phyloP scores from a whole-genome alignment of 1,140 invertebrate species.

The Capitella teleta region DNA sequence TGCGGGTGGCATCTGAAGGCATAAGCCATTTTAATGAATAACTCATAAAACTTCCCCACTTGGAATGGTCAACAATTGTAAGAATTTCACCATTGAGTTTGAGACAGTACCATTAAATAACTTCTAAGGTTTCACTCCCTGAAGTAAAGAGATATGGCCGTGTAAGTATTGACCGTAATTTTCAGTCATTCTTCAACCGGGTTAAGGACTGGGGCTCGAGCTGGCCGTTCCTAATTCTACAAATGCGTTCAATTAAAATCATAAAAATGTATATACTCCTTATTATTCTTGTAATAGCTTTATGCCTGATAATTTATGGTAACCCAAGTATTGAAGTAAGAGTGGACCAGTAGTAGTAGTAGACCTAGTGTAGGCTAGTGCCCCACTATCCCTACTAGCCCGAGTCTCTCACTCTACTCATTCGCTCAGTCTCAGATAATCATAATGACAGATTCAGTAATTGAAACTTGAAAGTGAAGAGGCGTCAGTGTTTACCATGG shows the following conservation, averaged over 20 bases:
- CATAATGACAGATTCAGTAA: not conserved
- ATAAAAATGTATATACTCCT: no score
- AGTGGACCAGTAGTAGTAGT: not conserved
- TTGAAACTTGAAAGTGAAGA: not conserved
- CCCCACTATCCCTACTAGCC: not conserved
- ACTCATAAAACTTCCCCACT: not conserved
- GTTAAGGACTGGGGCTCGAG: no score
- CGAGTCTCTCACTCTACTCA: not conserved
- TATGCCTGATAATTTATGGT: not conserved
- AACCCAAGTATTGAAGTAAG: not conserved
- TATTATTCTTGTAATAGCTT: no score
- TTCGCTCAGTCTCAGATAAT: not conserved
- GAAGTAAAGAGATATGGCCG: no score
- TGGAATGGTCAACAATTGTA: no score
- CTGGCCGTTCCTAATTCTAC: no score
- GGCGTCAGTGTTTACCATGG: conserved; percentile 55
- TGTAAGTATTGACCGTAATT: no score
- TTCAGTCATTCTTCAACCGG: no score
- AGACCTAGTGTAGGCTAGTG: not conserved
- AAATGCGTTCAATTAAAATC: no score
- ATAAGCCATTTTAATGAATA: not conserved
- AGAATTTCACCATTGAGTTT: no score
- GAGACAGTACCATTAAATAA: no score
- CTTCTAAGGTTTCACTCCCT: no score
- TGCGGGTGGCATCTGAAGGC: not conserved